These are phyloP conservation scores for Agrochola lota DNA, from an alignment of 2,888 invertebrate genomes.

Conservation along the genomic window DNA sequence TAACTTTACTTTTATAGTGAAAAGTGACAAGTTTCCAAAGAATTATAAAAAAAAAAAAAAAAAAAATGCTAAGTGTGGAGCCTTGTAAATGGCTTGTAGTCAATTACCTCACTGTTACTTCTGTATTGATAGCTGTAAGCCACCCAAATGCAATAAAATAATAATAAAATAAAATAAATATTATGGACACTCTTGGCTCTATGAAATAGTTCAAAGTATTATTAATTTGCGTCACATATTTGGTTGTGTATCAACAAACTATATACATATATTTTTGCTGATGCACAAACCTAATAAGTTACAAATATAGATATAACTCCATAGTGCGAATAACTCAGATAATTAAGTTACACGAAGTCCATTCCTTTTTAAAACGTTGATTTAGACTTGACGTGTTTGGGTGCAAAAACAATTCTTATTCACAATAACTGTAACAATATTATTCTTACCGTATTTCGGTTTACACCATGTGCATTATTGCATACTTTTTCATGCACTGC, in stretches of 20 bases:
- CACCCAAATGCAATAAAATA: too few species aligned
- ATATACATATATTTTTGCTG: not conserved
- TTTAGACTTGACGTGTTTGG: conserved; percentile 15
- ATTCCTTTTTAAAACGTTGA: conserved; percentile 15
- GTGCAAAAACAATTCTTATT: conserved; percentile 26
- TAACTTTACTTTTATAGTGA: conserved; percentile 33
- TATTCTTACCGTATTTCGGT: conserved; percentile 35
- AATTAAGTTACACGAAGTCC: conserved; percentile 3
- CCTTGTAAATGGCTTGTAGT: too few species aligned
- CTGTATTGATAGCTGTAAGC: too few species aligned
- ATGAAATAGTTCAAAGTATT: conserved; percentile 9
- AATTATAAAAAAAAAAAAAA: too few species aligned
- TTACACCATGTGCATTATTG: conserved; percentile 49
- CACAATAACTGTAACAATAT: conserved; percentile 42
- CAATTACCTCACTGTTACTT: too few species aligned
- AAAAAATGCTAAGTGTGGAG: too few species aligned
- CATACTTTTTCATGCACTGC: conserved; percentile 46
- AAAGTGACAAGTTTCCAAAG: conserved; percentile 43
- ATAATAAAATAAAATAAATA: too few species aligned
- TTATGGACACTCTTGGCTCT: conserved; percentile 9
- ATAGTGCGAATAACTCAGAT: not conserved
- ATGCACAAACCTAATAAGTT: not conserved
- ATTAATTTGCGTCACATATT: not conserved
- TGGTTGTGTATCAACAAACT: not conserved
- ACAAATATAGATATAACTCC: not conserved